Base-by-base conservation (phyloP, 1,140 invertebrate species). In the Acromyrmex echinatior region DNA sequence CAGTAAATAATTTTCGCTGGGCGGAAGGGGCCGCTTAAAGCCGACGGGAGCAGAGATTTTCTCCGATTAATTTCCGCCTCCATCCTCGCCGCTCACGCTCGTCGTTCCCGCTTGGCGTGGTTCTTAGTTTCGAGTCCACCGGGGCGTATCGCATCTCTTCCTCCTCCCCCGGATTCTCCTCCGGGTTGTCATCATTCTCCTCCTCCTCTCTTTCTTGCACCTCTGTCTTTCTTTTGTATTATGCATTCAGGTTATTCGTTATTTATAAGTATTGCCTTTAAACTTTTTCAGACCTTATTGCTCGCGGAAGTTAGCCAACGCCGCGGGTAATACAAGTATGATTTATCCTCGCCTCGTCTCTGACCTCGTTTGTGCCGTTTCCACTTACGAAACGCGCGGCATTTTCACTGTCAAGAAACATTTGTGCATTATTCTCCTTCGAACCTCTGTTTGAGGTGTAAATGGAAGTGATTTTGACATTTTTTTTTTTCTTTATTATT, bases 1-100 rank as follows among this genome's bases (percentile, higher is more conserved):
- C 56, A 68, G 80, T 82, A 74, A 82, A 82, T 82, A 82, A 82
- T 82, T 82, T 82, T 82, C 65, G 28, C 18, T 45, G 70, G 28
- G 74, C 73, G 74, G 88, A 80, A 79, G 76, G 65, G 66, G 65
- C 63, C 81, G 88, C 74, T 89, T 86, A 79, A 88, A 77, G 78
- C 88, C 28, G 81, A 89, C 60, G 45, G 21, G 73, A 18, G 49
- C 45, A 31, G 77, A 87, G 81, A 89, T 89, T 91, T 80, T 85
- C 49, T 68, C 82, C 88, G 88, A 91, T 91, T 91, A 91, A 91
- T 91, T 88, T 89, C 66, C 79, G 70, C 70, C 88, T 88, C 85
- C 86, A 86, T 91, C 78, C 81, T 63, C 74, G 56, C 63, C 62
- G 31, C 65, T 78, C 76, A 77, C 70, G 79, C 78, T 77, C 78